These are phyloP conservation scores for Psophia crepitans DNA, from an alignment of 2,113 vertebrate genomes.

Conservation along the genomic window DNA sequence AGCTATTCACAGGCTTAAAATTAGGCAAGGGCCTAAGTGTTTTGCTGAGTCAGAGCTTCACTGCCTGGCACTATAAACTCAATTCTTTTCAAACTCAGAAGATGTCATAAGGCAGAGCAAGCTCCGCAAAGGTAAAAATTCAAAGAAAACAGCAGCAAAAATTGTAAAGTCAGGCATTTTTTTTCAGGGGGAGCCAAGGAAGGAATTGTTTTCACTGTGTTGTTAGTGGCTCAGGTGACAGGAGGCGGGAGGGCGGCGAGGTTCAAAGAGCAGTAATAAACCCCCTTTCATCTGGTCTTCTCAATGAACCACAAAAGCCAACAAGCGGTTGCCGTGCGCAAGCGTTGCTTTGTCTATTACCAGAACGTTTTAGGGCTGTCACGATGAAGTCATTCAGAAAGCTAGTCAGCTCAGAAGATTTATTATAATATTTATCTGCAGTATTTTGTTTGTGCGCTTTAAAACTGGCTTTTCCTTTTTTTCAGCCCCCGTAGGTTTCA, in stretches of 20 bases:
- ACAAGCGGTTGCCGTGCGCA: not conserved
- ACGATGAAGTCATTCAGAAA: not conserved
- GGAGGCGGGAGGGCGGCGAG: constrained; percentile 27
- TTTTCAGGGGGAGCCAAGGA: not conserved
- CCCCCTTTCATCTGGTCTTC: constrained; percentile 35
- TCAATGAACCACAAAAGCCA: not conserved
- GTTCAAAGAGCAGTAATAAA: constrained; percentile 37
- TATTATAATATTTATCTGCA: not conserved
- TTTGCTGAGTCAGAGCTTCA: not conserved
- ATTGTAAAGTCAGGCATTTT: not conserved
- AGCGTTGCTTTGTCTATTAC: not conserved
- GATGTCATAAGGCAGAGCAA: not conserved
- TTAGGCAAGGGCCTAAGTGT: not conserved
- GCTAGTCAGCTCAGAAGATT: not conserved
- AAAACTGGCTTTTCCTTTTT: not conserved
- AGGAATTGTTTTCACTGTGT: not conserved
- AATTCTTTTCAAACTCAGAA: not conserved
- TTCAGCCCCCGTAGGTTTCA: rapidly evolving
- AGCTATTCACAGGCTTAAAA: not conserved
- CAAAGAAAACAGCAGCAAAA: constrained; percentile 1
- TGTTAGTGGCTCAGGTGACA: constrained; percentile 15
- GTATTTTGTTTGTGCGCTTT: not conserved
- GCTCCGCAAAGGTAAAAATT: constrained; percentile 21
- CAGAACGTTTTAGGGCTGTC: not conserved
- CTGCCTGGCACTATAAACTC: not conserved